Evolutionary conservation across 2,113 vertebrate genomes (phyloP).

Genomic region (Bos indicus): DNA sequence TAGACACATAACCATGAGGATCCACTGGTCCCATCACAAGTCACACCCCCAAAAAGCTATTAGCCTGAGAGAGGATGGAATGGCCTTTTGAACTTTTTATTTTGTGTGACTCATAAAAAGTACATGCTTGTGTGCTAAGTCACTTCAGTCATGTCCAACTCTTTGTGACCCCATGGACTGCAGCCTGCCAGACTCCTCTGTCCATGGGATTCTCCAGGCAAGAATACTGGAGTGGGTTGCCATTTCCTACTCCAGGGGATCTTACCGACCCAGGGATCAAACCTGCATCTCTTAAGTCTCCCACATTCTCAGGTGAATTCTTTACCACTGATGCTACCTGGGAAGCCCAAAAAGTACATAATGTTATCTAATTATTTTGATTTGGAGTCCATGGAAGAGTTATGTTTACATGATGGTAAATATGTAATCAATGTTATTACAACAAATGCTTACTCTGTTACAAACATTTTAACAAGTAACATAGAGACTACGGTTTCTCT

Average conservation of each 20-base stretch:
- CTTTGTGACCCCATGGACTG: not conserved
- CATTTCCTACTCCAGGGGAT: not conserved
- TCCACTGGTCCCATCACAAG: not conserved
- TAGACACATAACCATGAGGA: not conserved
- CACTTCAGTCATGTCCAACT: not conserved
- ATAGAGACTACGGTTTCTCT: not conserved
- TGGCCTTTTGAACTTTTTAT: not conserved
- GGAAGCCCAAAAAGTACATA: not conserved
- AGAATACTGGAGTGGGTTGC: not conserved
- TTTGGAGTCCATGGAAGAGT: not conserved
- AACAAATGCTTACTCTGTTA: not conserved
- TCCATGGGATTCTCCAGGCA: not conserved
- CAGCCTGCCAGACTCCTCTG: not conserved
- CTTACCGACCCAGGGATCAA: not conserved
- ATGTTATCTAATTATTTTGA: not conserved
- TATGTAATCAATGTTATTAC: not conserved
- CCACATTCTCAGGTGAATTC: not conserved
- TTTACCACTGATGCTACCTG: not conserved
- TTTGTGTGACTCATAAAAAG: not conserved
- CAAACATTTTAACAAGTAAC: not conserved
- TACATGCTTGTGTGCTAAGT: not conserved
- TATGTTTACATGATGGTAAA: not conserved
- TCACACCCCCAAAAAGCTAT: not conserved
- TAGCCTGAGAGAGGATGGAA: not conserved
- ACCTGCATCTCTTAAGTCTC: not conserved